These are phyloP conservation scores for Okapia johnstoni DNA, from an alignment of 2,113 vertebrate species.

Conservation along the genomic window DNA sequence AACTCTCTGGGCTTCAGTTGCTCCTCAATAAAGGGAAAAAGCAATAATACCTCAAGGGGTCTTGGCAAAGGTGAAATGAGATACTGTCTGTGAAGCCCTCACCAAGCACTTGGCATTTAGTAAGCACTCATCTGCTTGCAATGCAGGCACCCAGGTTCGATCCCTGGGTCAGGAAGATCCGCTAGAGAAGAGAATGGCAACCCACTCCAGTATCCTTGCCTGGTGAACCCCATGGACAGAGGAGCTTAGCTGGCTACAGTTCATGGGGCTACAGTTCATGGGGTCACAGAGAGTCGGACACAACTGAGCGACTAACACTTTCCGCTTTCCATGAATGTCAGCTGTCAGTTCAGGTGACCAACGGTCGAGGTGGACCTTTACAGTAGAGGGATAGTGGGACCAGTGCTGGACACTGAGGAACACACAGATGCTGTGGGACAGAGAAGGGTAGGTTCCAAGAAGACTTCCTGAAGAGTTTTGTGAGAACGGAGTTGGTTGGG, in stretches of 20 bases:
- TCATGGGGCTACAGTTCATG: background rate
- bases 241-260: background rate
- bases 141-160: background rate
- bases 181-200: background rate
- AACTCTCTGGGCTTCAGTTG: background rate
- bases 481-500: fast-evolving
- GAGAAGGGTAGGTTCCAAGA: background rate
- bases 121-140: background rate
- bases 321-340: background rate
- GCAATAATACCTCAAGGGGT: background rate
- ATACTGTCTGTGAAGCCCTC: background rate
- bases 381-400: too few relatives aligned
- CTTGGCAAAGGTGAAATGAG: background rate
- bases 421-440: background rate
- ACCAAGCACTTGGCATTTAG: background rate
- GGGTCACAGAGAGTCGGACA: background rate
- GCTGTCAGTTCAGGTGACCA: background rate
- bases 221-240: background rate
- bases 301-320: background rate
- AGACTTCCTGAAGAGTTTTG: background rate
- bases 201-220: background rate
- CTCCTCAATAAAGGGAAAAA: background rate
- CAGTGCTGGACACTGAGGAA: background rate
- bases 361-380: background rate
- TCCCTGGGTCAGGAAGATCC: background rate